A percentile compares a stretch with the other conserved stretches of the same genome.
Evolutionary conservation across 1,140 invertebrate genomes (phyloP).

Genomic region (Anoplolepis gracilipes): DNA sequence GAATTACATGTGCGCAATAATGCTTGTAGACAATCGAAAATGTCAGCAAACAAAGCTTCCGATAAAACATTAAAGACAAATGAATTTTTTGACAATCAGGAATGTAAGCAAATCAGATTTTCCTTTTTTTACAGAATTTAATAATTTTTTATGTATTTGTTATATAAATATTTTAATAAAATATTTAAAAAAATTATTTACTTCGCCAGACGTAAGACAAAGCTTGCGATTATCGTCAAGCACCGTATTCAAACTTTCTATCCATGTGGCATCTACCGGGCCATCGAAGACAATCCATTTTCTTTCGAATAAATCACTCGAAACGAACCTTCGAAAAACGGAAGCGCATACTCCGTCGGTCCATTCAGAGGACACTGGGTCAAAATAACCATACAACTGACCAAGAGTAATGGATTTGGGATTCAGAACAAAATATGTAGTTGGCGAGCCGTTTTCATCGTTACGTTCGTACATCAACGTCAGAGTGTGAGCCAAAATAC

Average conservation of each 20-base stretch:
- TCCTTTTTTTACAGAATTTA: neutral
- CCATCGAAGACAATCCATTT: conserved; percentile 95
- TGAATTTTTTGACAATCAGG: no score
- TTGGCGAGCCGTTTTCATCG: conserved; percentile 86
- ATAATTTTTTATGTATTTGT: no score
- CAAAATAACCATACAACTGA: conserved; percentile 96
- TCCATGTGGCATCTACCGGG: conserved; percentile 97
- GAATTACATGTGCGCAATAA: no score
- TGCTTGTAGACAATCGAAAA: no score
- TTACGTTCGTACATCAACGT: conserved; percentile 89
- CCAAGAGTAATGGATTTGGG: conserved; percentile 97
- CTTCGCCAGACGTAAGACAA: conserved; percentile 93
- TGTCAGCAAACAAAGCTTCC: no score
- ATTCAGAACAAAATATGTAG: conserved; percentile 93
- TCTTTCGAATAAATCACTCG: conserved; percentile 89
- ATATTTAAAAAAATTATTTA: conserved; percentile 86
- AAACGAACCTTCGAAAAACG: conserved; percentile 90
- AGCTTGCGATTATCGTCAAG: conserved; percentile 93
- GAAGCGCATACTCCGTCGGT: conserved; percentile 94
- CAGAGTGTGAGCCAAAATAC: conserved; percentile 90
- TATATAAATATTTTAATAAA: no score
- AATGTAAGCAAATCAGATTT: no score
- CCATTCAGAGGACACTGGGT: conserved; percentile 96
- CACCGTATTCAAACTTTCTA: conserved; percentile 97
- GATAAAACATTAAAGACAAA: no score